Conservation (phyloP, 2,888 invertebrate species). For the Elgonia sp. region DNA sequence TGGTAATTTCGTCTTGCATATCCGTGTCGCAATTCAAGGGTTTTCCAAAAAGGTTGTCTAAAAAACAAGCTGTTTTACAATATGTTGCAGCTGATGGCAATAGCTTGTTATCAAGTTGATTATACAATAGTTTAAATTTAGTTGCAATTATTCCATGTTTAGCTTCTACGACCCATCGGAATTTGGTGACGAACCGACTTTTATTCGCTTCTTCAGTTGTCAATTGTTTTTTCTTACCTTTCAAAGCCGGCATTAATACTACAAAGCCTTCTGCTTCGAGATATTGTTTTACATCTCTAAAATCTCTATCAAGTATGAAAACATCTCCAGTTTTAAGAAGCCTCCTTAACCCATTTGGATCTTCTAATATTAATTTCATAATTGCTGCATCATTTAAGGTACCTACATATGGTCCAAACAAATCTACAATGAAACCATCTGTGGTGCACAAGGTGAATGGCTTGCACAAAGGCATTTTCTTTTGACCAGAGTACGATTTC, state of each 20-base stretch:
- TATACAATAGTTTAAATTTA: slow-evolving; percentile 65
- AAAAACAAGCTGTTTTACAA: slow-evolving; percentile 32
- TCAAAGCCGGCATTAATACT: no score
- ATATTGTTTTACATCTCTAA: no score
- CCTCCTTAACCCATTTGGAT: no score
- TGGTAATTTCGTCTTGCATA: slow-evolving; percentile 38
- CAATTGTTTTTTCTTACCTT: background rate
- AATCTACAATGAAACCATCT: background rate
- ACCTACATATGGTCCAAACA: no score
- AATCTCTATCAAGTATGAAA: no score
- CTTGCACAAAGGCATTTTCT: background rate
- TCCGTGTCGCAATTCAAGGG: slow-evolving; percentile 63
- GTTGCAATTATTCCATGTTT: slow-evolving; percentile 71
- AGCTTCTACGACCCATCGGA: slow-evolving; percentile 75
- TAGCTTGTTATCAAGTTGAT: slow-evolving; percentile 67
- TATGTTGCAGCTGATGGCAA: slow-evolving; percentile 23
- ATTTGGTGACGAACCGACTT: slow-evolving; percentile 77
- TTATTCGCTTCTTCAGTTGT: slow-evolving; percentile 77
- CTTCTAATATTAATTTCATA: no score
- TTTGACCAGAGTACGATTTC: background rate
- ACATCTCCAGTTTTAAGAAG: no score
- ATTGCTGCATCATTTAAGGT: no score
- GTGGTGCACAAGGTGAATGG: background rate
- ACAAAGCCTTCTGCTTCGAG: no score
- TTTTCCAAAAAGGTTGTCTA: slow-evolving; percentile 68